Evolutionary conservation across 2,888 invertebrate genomes (phyloP), one percentile per base, ranked within the genome.

Genomic region (Lochmaea crataegi): DNA sequence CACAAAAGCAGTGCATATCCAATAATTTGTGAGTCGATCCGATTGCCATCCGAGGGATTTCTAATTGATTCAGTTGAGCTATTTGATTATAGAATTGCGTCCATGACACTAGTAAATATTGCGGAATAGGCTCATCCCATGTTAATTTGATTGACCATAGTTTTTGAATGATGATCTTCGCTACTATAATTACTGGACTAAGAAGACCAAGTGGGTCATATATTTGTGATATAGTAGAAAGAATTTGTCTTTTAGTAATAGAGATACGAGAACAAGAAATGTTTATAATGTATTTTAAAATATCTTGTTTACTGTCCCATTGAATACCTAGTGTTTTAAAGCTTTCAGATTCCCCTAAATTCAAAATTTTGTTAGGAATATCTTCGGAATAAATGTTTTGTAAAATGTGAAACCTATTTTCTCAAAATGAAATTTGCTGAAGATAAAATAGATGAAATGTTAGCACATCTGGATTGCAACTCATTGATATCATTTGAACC

Each of bases 151-250:
- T 16, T 16, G 65, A 18, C 65, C 42, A 65, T 16, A 65, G 22
- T 45, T 42, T 42, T 26, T 65, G 65, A 65, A 45, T 45, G 14
- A 65, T 18, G 6, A 41, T 65, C 42, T 65, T 65, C 4, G 16
- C 9, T 11, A 58, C 7, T 2, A 58, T 58, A 58, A 58, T 58
- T 2, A 11, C 16, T 12, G 26, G 58, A 26, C 9, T 11, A 2
- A 58, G 14, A 9, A 58, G 26, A 26, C 58, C 26, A 10, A 58
- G 11, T 22, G 58, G 58, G 12, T 58, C 58, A 58, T 58, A 58
- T 11, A 58, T 26, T 26, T 58, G 26, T 10, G 53, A 10, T 12
- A 53, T 18, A 53, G 3, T n/a, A 1, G 53, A 14, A 9, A 53
- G 14, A 53, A 53, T 53, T 9, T 53, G 7, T 53, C 53, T 53